Base-by-base conservation (phyloP, 2,113 vertebrate genomes). In the Guaruba guarouba region DNA sequence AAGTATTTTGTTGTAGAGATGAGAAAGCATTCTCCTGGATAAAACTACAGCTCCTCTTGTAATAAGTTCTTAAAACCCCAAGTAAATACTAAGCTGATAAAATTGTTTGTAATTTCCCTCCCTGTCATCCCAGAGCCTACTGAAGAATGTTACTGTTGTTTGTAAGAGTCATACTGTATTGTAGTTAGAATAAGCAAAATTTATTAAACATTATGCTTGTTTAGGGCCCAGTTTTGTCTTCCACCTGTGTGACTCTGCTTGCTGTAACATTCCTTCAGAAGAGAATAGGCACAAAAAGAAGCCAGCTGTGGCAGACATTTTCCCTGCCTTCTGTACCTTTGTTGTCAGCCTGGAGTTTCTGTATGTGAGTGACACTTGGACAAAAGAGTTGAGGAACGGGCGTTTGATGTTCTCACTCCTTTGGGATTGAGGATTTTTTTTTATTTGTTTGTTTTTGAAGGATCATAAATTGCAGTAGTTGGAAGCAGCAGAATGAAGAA, bases 41-140 rank as follows among this genome's bases (percentile, higher is more conserved):
- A 59, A 82, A 91, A 90, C 33, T 86, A 62, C 48, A 82, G 13
- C n/a, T 86, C 4, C 24, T 93, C 33, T 78, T 37, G n/a, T 92
- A 63, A 85, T 74, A 80, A 87, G 19, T 35, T 80, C n/a, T 82
- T 93, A 39, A 43, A 90, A 55, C 48, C 81, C 24, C 1, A 0
- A 35, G 28, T 76, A 90, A 91, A 90, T 68, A 71, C 54, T 37
- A 31, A 88, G 31, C 63, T 80, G 74, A 78, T 87, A 76, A 92
- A 88, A 69, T 75, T 41, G n/a, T 39, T 77, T 33, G 55, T 52
- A 57, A 54, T 64, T 71, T 92, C 70, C 44, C 17, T 86, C 13
- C 46, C 62, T 90, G 33, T 44, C 17, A 54, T 69, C 17, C 35
- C 25, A 46, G 51, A 82, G 33, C n/a, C 35, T 74, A 18, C 20